These are phyloP conservation scores for Apotomis turbidana DNA, from an alignment of 2,888 invertebrate genomes.

Conservation along the genomic window DNA sequence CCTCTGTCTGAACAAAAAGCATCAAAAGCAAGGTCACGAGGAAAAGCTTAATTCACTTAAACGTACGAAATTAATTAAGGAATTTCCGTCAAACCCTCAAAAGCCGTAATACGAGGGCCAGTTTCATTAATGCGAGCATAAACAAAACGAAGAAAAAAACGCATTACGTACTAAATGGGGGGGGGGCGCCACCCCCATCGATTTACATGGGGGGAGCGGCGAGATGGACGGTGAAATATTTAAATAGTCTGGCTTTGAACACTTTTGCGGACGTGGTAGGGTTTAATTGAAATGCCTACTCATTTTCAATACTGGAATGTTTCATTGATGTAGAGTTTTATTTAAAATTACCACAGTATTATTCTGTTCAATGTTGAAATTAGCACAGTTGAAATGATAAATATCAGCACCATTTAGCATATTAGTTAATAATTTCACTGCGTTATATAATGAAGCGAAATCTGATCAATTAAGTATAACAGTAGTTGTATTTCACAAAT, in stretches of 20 bases:
- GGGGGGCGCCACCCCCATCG: slow-evolving; percentile 60
- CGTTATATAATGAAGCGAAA: too few species aligned
- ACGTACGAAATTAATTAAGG: slow-evolving; percentile 22
- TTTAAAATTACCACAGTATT: neutral
- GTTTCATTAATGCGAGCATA: slow-evolving; percentile 68
- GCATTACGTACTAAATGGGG: slow-evolving; percentile 50
- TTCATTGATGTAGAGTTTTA: neutral
- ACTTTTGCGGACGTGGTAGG: slow-evolving; percentile 48
- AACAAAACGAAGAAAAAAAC: slow-evolving; percentile 61
- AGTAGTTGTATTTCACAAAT: too few species aligned
- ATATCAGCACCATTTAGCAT: too few species aligned
- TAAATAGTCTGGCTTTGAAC: slow-evolving; percentile 59
- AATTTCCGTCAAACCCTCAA: slow-evolving; percentile 4
- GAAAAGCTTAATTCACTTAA: neutral
- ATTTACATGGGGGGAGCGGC: slow-evolving; percentile 57
- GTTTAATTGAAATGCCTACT: slow-evolving; percentile 47
- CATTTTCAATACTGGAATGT: slow-evolving; percentile 11
- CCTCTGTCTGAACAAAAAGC: neutral
- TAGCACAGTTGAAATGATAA: neutral
- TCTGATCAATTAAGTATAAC: too few species aligned
- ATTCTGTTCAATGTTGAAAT: too few species aligned
- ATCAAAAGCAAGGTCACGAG: neutral
- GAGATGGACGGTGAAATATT: slow-evolving; percentile 61
- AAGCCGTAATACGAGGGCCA: slow-evolving; percentile 43
- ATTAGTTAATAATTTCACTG: too few species aligned